Conservation (phyloP, 2,113 vertebrate species). For the Sphyrna mokarran region DNA sequence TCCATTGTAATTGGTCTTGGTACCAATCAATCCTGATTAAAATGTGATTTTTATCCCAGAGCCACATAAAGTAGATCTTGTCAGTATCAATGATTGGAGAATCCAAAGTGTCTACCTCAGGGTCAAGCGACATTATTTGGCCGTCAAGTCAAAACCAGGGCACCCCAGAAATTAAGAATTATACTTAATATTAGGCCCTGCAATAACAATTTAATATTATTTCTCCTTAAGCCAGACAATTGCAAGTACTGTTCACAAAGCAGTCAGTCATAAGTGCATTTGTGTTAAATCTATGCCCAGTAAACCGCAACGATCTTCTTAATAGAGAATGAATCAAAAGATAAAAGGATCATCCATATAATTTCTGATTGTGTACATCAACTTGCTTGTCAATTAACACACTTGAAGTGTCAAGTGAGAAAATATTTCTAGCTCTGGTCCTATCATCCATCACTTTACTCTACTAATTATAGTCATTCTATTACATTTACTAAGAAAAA, state of each 20-base stretch:
- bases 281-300: neutral
- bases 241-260: neutral
- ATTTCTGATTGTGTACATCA: neutral
- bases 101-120: neutral
- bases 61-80: neutral
- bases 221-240: neutral
- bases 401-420: neutral
- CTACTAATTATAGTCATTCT: neutral
- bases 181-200: neutral
- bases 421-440: slow-evolving; percentile 15
- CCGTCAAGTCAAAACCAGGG: neutral
- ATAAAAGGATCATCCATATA: slow-evolving; percentile 11
- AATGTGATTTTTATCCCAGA: neutral
- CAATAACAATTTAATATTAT: neutral
- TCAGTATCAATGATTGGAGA: neutral
- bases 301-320: neutral
- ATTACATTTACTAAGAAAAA: neutral
- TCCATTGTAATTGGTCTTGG: neutral
- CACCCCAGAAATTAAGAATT: too few species aligned
- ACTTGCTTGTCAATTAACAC: slow-evolving; percentile 29
- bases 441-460: slow-evolving; percentile 5
- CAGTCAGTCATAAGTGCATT: neutral
- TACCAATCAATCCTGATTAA: neutral
- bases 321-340: neutral
- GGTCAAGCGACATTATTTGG: neutral